Evolutionary conservation across 2,888 invertebrate genomes (phyloP).

Genomic region (Julus scandinavius): DNA sequence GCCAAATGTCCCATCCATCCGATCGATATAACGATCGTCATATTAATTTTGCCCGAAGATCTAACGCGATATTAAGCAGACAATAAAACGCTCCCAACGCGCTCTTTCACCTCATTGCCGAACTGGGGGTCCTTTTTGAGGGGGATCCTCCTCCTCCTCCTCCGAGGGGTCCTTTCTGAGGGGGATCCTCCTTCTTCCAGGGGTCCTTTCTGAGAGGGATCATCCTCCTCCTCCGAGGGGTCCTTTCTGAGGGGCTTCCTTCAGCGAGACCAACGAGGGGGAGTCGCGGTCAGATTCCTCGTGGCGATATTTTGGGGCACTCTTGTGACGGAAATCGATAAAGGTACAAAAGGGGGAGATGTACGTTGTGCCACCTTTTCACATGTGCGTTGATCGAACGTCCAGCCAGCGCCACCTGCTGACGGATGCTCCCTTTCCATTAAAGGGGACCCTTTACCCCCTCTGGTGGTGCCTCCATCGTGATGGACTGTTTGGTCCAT

Average conservation of each 20-base stretch:
- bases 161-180: neutral
- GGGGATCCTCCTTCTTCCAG: neutral
- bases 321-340: neutral
- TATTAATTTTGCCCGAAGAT: slow-evolving; percentile 59
- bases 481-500: too few relatives aligned
- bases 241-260: neutral
- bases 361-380: neutral
- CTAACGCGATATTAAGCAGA: slow-evolving; percentile 59
- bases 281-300: neutral
- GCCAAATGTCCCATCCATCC: neutral
- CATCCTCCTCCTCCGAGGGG: neutral
- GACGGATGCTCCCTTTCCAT: neutral
- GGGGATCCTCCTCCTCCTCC: neutral
- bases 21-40: slow-evolving; percentile 59
- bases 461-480: too few relatives aligned
- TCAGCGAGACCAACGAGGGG: neutral
- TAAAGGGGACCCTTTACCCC: neutral
- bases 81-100: slow-evolving; percentile 57
- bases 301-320: neutral
- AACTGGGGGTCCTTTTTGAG: neutral
- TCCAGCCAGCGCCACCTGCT: neutral
- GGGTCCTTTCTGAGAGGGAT: neutral
- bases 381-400: neutral
- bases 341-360: slow-evolving; percentile 6
- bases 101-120: slow-evolving; percentile 56